Evolutionary conservation across 2,113 vertebrate species (phyloP).

Genomic region (Rana temporaria): DNA sequence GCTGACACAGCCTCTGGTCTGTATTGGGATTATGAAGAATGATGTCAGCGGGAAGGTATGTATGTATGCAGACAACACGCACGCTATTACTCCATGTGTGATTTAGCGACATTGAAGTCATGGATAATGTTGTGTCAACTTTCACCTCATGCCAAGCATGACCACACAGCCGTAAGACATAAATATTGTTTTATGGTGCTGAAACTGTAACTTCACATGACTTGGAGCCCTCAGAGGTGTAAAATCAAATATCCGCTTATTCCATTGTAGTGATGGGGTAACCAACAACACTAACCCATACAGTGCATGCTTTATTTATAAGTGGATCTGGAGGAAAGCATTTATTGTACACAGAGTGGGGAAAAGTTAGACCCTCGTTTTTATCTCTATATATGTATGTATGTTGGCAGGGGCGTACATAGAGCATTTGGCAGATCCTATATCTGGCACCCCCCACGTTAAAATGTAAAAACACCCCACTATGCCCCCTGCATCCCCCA

Average conservation of each 20-base stretch:
- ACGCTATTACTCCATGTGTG: conserved; percentile 7
- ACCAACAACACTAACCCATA: too few species aligned
- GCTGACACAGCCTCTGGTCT: not conserved
- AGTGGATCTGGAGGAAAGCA: too few species aligned
- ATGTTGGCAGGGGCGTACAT: too few species aligned
- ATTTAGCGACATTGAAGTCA: conserved; percentile 20
- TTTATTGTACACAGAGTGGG: too few species aligned
- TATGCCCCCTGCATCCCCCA: too few species aligned
- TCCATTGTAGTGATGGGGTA: too few species aligned
- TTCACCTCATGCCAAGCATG: conserved; percentile 6
- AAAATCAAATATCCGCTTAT: not conserved
- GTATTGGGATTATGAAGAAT: not conserved
- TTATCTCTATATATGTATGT: too few species aligned
- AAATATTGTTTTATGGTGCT: not conserved
- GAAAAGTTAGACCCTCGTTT: too few species aligned
- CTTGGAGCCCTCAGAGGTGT: not conserved
- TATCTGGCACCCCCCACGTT: too few species aligned
- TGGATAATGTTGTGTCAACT: conserved; percentile 28
- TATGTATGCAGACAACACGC: not conserved
- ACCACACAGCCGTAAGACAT: conserved; percentile 15
- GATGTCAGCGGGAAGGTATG: conserved; percentile 30
- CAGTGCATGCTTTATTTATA: too few species aligned
- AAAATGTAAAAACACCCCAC: too few species aligned
- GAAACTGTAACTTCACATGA: not conserved
- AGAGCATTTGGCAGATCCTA: too few species aligned